Percentiles rank a stretch among this genome's conserved stretches.
These are phyloP conservation scores for Apamea monoglypha DNA, from an alignment of 2,888 invertebrate species.

Conservation along the genomic window DNA sequence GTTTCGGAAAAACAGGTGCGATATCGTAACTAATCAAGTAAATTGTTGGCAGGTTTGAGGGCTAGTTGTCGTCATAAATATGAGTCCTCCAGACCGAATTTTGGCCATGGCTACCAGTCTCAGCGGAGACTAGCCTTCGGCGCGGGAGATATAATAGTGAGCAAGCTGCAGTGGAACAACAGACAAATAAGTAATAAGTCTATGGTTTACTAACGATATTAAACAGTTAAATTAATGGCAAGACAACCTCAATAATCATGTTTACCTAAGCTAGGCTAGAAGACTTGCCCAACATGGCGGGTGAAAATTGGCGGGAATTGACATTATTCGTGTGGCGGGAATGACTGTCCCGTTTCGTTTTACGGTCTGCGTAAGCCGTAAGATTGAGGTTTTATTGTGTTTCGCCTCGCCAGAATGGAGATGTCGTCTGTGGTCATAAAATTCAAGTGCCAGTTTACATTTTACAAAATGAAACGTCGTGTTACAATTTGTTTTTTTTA, in stretches of 20 bases:
- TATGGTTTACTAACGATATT: not conserved
- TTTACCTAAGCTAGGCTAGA: conserved; percentile 9
- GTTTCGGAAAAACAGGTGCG: not conserved
- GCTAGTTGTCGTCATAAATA: not conserved
- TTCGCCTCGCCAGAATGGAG: conserved; percentile 70
- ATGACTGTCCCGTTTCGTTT: conserved; percentile 76
- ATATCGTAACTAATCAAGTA: not conserved
- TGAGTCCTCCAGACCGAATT: not conserved
- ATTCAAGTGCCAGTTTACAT: conserved; percentile 64
- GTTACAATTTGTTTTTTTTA: conserved; percentile 29
- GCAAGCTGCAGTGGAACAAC: not conserved
- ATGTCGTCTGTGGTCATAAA: conserved; percentile 73
- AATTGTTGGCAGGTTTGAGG: not conserved
- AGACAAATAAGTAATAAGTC: not conserved
- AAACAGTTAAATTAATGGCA: conserved; percentile 8
- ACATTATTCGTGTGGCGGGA: conserved; percentile 70
- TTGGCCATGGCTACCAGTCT: not conserved
- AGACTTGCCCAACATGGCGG: conserved; percentile 47
- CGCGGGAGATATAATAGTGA: not conserved
- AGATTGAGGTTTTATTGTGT: conserved; percentile 74
- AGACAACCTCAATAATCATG: not conserved
- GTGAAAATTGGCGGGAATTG: conserved; percentile 72
- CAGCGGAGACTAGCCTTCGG: not conserved
- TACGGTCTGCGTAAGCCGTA: conserved; percentile 74
- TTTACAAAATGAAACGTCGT: conserved; percentile 61